Base-by-base conservation (phyloP, 2,113 vertebrate species). In the Archilochus colubris region DNA sequence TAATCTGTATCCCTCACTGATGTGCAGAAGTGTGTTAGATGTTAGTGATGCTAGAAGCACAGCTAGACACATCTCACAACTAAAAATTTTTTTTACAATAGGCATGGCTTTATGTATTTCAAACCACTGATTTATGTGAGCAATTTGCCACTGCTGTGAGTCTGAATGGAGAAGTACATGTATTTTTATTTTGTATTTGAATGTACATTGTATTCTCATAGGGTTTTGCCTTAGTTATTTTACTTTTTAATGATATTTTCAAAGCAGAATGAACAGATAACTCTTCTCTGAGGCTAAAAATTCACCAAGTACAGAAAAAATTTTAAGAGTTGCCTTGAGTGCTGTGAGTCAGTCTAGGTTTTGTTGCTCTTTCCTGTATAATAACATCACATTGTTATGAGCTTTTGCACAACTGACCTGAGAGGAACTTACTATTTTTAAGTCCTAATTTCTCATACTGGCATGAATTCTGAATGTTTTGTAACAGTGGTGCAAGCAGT, bases 1-100 rank as follows among this genome's bases (percentile, higher is more conserved):
- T 91, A 90, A 95, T 97, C 88, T 96, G 7, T 94, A 84, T 62
- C 54, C 62, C 53, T 96, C 9, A 9, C 82, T 95, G 91, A 92
- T 72, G 75, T 48, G 68, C 63, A 88, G 82, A 86, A 95, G 64
- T 0, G 3, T 8, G 36, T 55, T 91, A 73, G 74, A 96, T 57
- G 64, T 84, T 94, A 77, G 68, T 96, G 85, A 92, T 93, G 67
- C 72, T 84, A 43, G 6, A 79, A 5, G 3, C 33, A 11, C 58
- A 83, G 53, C 62, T 84, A 90, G 81, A 36, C 11, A 57, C 76
- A 90, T 97, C 70, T 76, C 31, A 8, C 38, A 51, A 67, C 70
- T 93, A 94, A 93, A 94, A 95, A 36, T 30, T 86, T 85, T 96
- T 81, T 83, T 86, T 92, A 62, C 9, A 6, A 57, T 23, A 74